Conservation (phyloP, 1,140 invertebrate genomes). For the Coenobita brevimanus region DNA sequence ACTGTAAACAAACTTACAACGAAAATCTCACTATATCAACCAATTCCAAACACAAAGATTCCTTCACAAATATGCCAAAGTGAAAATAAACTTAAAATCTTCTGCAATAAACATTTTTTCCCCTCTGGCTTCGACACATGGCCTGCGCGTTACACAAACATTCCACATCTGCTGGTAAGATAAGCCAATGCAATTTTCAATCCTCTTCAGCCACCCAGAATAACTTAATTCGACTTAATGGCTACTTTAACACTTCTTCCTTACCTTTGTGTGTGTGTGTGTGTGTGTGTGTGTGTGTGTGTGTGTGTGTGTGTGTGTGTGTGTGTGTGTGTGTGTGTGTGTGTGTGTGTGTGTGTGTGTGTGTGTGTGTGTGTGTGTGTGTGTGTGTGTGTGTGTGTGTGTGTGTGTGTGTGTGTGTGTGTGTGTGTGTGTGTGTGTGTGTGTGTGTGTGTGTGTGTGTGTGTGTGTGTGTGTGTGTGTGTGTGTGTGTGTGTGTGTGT, state of each 20-base stretch:
- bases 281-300: not conserved
- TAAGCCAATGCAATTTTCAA: too few relatives aligned
- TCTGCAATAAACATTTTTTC: too few relatives aligned
- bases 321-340: constrained; percentile 8
- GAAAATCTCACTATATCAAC: too few relatives aligned
- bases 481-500: not conserved
- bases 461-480: not conserved
- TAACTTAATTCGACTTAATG: not conserved
- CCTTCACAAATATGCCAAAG: too few relatives aligned
- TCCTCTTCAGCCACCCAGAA: not conserved
- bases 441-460: constrained; percentile 1
- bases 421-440: constrained; percentile 1
- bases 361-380: not conserved
- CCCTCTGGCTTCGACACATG: too few relatives aligned
- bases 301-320: not conserved
- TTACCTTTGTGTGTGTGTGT: too few relatives aligned
- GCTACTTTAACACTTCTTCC: not conserved
- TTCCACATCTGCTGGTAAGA: too few relatives aligned
- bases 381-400: not conserved
- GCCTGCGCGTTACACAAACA: too few relatives aligned
- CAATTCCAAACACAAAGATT: too few relatives aligned
- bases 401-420: not conserved
- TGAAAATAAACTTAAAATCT: too few relatives aligned
- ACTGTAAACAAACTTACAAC: too few relatives aligned
- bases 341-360: not conserved